Evolutionary conservation across 2,888 invertebrate genomes (phyloP).

Genomic region (Hartigia nigra): DNA sequence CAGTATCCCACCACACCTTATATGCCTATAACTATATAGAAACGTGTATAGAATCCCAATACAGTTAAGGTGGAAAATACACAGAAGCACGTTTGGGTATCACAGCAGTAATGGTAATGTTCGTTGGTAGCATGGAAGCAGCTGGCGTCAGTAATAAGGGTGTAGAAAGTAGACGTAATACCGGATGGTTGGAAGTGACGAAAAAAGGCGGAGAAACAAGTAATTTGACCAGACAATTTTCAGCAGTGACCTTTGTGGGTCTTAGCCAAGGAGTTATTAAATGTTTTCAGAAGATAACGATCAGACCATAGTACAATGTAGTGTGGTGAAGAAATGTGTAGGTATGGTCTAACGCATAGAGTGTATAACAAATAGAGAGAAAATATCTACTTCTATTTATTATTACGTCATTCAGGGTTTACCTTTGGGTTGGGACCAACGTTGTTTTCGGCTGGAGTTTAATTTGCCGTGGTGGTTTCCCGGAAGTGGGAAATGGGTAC

Average conservation of each 20-base stretch:
- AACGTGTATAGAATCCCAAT: neutral
- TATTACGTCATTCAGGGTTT: neutral
- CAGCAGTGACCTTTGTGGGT: neutral
- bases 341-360: neutral
- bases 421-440: neutral
- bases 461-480: neutral
- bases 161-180: neutral
- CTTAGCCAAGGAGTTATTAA: neutral
- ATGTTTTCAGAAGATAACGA: neutral
- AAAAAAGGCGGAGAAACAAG: neutral
- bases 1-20: neutral
- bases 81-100: neutral
- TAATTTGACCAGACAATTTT: neutral
- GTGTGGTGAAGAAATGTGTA: too few relatives aligned
- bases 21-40: neutral
- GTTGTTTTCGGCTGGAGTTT: neutral
- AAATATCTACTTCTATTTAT: neutral
- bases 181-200: neutral
- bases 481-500: neutral
- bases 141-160: constrained; percentile 3
- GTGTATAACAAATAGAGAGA: neutral
- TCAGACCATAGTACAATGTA: too few relatives aligned
- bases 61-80: neutral
- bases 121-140: neutral
- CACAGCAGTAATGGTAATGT: neutral